Evolutionary conservation across 1,140 invertebrate genomes (phyloP), one percentile per base, ranked within the genome.

Genomic region (Leucophenga varia): DNA sequence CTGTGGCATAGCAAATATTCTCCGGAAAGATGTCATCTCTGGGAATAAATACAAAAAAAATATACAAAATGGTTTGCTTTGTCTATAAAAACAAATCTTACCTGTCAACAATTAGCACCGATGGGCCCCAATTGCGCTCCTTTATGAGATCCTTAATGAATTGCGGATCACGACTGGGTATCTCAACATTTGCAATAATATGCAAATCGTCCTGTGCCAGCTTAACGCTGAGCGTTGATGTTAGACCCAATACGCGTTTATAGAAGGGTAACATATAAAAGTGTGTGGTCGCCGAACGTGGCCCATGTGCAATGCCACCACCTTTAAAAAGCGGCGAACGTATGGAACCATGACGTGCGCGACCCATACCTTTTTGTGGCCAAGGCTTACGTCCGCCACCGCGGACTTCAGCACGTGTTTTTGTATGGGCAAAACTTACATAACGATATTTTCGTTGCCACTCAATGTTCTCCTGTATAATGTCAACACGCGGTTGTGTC

Each of bases 181-280:
- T 80, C 51, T 95, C 87, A 12, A 98, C 78, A 64, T 87, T 82
- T 47, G 93, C 85, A 1, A 98, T 87, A 56, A 99, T 82, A 73
- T 95, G 91, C 31, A 99, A 76, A 79, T 98, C 93, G 80, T 97
- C 91, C 81, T 95, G 94, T 9, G 91, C 91, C 54, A 95, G 81
- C 79, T 98, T 99, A 2, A 90, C 80, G 18, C 95, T 92, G 6
- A 99, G 77, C 0, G 87, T 87, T 9, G 86, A 81, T 9, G 85
- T 87, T 1, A 99, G 80, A 1, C 96, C 97, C 43, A 81, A 56
- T 3, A 97, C 73, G 54, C 96, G 74, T 3, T 77, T 76, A 48
- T 80, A 81, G 68, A 86, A 88, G 0, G 90, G 87, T 16, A 98
- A 71, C 94, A 98, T 97, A 69, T 88, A 98, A 76, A 96, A 99